A percentile compares a stretch with the other conserved stretches of the same genome.
phyloP scores from a whole-genome alignment of 2,888 invertebrate species.

The Conus canariensis region DNA sequence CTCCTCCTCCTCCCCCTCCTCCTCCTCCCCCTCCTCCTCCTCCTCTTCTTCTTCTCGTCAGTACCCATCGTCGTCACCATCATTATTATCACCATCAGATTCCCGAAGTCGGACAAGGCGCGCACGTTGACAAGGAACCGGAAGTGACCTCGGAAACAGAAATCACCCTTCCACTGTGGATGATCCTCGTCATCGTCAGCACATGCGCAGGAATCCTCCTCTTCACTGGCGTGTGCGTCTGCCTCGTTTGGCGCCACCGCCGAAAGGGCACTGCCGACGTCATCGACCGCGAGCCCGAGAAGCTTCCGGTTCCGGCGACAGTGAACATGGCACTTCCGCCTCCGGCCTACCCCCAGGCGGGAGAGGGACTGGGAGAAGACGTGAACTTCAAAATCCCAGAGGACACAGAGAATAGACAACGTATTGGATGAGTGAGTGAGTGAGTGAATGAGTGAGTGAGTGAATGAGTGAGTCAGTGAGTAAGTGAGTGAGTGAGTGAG shows the following conservation, averaged over 20 bases:
- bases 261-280: conserved; percentile 30
- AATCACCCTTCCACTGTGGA: conserved; percentile 36
- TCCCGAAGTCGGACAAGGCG: not conserved
- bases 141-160: not conserved
- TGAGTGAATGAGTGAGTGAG: not conserved
- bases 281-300: conserved; percentile 41
- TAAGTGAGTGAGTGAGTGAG: not conserved
- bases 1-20: too few relatives aligned
- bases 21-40: too few relatives aligned
- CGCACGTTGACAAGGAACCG: not conserved
- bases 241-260: conserved; percentile 34
- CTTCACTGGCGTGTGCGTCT: conserved; percentile 26
- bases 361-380: conserved; percentile 57
- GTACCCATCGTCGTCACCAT: not conserved
- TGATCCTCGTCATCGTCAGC: conserved; percentile 42
- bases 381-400: conserved; percentile 46
- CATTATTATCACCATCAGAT: not conserved
- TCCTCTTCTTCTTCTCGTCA: too few relatives aligned
- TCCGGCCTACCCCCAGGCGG: conserved; percentile 62
- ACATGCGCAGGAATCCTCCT: conserved; percentile 38
- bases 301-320: conserved; percentile 44
- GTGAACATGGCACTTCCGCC: conserved; percentile 33
- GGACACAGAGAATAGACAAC: not conserved
- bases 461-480: not conserved
- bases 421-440: not conserved